Evolutionary conservation across 1,140 invertebrate genomes (phyloP).

Genomic region (Octopus sinensis): DNA sequence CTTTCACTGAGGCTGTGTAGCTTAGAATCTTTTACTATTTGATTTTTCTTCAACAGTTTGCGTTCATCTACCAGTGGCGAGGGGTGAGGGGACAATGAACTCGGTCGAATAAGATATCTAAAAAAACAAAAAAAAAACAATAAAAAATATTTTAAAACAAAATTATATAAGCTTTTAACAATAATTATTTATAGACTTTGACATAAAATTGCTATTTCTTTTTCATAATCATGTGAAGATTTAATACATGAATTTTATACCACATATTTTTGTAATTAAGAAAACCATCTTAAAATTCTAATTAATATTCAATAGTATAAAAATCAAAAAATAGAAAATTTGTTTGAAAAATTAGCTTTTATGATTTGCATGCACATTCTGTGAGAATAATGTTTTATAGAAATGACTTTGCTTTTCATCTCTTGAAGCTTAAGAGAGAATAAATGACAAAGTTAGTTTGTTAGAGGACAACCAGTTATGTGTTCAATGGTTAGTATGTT

Average conservation of each 20-base stretch:
- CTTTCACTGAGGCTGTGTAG: slow-evolving; percentile 3
- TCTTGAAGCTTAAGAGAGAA: too few species aligned
- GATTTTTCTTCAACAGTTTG: slow-evolving; percentile 4
- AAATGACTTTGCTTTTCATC: too few species aligned
- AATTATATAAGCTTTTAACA: neutral
- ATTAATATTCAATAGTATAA: neutral
- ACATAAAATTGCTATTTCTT: neutral
- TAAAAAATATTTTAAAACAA: neutral
- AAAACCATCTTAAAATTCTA: neutral
- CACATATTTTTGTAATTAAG: neutral
- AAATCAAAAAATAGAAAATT: too few species aligned
- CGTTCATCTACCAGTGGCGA: slow-evolving; percentile 53
- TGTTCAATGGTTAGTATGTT: too few species aligned
- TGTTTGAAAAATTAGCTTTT: too few species aligned
- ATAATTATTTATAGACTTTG: neutral
- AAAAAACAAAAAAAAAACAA: slow-evolving; percentile 16
- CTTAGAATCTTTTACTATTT: neutral
- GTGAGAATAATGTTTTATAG: too few species aligned
- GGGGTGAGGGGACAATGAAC: slow-evolving; percentile 51
- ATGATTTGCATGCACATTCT: too few species aligned
- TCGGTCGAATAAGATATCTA: slow-evolving; percentile 53
- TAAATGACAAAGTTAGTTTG: too few species aligned
- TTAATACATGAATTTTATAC: slow-evolving; percentile 1
- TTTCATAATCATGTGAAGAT: neutral
- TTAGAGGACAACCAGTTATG: too few species aligned